phyloP scores from a whole-genome alignment of 2,888 invertebrate species.

The Lasius platythorax region DNA sequence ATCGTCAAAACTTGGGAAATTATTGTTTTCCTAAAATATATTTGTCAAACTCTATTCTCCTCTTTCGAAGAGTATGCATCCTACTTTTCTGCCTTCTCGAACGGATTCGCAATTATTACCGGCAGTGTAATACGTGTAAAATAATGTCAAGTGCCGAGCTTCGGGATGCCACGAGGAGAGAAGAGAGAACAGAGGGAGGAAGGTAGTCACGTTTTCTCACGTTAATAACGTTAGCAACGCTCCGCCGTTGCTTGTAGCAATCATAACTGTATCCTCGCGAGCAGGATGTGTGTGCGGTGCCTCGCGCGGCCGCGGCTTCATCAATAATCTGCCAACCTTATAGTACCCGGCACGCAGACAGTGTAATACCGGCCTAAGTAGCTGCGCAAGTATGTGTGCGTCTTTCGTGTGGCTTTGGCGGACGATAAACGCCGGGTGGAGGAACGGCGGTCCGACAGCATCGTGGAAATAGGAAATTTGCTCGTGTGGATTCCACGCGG shows the following conservation, averaged over 20 bases:
- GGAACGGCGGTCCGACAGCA: constrained; percentile 27
- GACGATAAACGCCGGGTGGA: constrained; percentile 30
- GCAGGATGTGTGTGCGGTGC: constrained; percentile 67
- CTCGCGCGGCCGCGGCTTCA: constrained; percentile 62
- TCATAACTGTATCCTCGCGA: constrained; percentile 79
- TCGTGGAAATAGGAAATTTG: constrained; percentile 66
- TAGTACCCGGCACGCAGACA: constrained; percentile 67
- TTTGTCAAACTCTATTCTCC: neutral
- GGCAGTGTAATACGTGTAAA: constrained; percentile 46
- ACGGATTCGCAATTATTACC: neutral
- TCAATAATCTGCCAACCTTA: constrained; percentile 75
- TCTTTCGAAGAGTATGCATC: neutral
- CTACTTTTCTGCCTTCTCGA: neutral
- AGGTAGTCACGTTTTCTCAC: constrained; percentile 75
- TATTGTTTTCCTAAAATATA: neutral
- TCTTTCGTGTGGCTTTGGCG: constrained; percentile 40
- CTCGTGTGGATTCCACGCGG: constrained; percentile 40
- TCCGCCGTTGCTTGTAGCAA: constrained; percentile 72
- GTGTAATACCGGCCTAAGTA: constrained; percentile 66
- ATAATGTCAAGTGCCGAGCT: constrained; percentile 61
- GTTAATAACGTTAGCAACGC: constrained; percentile 80
- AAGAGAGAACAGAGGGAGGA: constrained; percentile 4
- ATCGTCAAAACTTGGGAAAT: neutral
- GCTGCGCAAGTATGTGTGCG: constrained; percentile 53
- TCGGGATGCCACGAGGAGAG: constrained; percentile 9